Evolutionary conservation across 2,113 vertebrate species (phyloP), one percentile per base, ranked within the genome.

Genomic region (Heterotilapia buettikoferi): DNA sequence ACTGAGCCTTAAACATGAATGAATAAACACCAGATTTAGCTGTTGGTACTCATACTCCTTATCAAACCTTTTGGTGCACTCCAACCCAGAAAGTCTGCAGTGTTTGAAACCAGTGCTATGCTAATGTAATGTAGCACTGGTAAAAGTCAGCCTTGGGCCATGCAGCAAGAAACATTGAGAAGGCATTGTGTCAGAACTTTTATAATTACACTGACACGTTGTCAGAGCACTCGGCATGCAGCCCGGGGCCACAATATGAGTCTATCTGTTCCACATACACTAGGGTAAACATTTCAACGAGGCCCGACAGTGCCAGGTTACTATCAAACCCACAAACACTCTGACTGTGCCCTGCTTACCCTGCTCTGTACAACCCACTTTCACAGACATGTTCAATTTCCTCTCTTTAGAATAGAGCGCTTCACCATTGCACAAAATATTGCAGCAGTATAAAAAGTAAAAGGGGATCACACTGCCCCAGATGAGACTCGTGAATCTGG

Each of bases 11-110:
- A 36, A 91, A 86, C 26, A 61, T 76, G 31, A 21, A 38, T 92
- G 89, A 92, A 90, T 90, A 88, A 89, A 93, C 78, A 88, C 10
- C 3, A 68, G 92, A 84, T 88, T 93, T 92, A 90, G 80, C 86
- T 89, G 56, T 66, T 57, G 90, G 86, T 88, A 33, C 80, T 82
- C 59, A 61, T 56, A 93, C 54, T 89, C 84, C 90, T 92, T 90
- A 91, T 93, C 86, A 89, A 88, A 87, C 63, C 79, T 90, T 66
- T 78, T 26, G 5, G 57, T 90, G 87, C 87, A 84, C 85, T 90
- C 61, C 68, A 18, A 88, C 73, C 80, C 54, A 57, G 80, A 89
- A 84, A 2, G 40, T 89, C 79, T 83, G 85, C 47, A 82, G 66
- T 84, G 87, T 91, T 91, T 93, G 57, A 84, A 89, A 90, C 19